Conservation (phyloP, 2,888 invertebrate species). For the Aporophyla nigra region DNA sequence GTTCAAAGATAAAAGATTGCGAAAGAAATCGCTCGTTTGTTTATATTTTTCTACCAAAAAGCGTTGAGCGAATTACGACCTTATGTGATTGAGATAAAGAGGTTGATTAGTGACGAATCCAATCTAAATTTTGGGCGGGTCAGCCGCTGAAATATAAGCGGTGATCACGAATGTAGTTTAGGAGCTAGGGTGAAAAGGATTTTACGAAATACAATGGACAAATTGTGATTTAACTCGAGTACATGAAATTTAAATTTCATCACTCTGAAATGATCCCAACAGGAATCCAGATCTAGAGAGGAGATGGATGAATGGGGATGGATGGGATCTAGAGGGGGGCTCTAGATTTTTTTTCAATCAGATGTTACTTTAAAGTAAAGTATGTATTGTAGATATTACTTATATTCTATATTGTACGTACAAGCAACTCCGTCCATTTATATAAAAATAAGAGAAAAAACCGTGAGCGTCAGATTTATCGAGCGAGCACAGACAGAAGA, state of each 20-base stretch:
- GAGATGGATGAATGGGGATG: no score
- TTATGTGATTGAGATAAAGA: constrained; percentile 63
- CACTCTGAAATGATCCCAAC: background rate
- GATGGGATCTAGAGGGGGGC: no score
- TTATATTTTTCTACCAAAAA: constrained; percentile 58
- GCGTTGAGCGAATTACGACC: constrained; percentile 62
- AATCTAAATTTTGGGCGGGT: constrained; percentile 86
- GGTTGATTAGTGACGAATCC: constrained; percentile 68
- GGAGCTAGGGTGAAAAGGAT: constrained; percentile 59
- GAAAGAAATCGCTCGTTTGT: constrained; percentile 68
- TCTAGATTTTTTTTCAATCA: background rate
- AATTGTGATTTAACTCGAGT: no score
- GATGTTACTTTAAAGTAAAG: background rate
- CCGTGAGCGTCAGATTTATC: no score
- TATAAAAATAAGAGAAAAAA: no score
- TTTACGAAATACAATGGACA: background rate
- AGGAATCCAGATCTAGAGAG: no score
- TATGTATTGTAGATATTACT: no score
- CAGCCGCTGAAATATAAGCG: constrained; percentile 81
- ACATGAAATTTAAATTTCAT: background rate
- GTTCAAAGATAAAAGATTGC: constrained; percentile 70
- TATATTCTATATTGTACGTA: no score
- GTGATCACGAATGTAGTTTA: constrained; percentile 76
- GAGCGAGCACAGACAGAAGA: no score
- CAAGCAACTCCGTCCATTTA: no score